A percentile compares a stretch with the other conserved stretches of the same genome.
These are phyloP conservation scores for Ruditapes philippinarum DNA, from an alignment of 1,140 invertebrate species.

Conservation along the genomic window DNA sequence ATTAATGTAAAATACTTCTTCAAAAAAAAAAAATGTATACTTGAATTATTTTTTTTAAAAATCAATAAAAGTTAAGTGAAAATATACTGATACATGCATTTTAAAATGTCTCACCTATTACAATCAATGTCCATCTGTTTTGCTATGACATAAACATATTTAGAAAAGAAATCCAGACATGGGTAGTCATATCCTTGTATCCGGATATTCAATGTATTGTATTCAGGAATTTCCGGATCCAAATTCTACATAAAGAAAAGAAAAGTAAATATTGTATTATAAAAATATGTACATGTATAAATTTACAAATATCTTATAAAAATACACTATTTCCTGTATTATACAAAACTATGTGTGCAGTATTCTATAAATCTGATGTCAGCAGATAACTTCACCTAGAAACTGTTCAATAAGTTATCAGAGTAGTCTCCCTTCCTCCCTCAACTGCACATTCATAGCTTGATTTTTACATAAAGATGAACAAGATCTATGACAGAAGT, in stretches of 20 bases:
- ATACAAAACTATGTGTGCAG: too few species aligned
- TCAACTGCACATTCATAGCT: too few species aligned
- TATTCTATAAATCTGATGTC: too few species aligned
- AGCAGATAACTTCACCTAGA: neutral
- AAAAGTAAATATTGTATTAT: neutral
- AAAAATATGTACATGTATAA: too few species aligned
- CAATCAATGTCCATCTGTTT: conserved; percentile 92
- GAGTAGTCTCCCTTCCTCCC: too few species aligned
- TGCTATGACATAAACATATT: conserved; percentile 91
- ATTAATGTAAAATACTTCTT: too few species aligned
- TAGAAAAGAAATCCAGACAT: conserved; percentile 93
- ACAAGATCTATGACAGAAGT: too few species aligned
- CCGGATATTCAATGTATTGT: conserved; percentile 92
- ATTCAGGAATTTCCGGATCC: conserved; percentile 88
- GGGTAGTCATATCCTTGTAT: conserved; percentile 94
- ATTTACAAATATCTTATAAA: neutral
- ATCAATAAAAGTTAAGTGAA: too few species aligned
- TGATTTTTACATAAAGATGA: too few species aligned
- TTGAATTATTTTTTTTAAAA: too few species aligned
- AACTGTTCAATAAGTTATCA: neutral
- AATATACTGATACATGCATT: too few species aligned
- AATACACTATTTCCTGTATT: neutral
- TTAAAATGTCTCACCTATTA: conserved; percentile 89
- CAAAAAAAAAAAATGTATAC: too few species aligned
- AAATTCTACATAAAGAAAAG: conserved; percentile 69